phyloP scores from a whole-genome alignment of 2,113 vertebrate species.

The Jacana jacana region DNA sequence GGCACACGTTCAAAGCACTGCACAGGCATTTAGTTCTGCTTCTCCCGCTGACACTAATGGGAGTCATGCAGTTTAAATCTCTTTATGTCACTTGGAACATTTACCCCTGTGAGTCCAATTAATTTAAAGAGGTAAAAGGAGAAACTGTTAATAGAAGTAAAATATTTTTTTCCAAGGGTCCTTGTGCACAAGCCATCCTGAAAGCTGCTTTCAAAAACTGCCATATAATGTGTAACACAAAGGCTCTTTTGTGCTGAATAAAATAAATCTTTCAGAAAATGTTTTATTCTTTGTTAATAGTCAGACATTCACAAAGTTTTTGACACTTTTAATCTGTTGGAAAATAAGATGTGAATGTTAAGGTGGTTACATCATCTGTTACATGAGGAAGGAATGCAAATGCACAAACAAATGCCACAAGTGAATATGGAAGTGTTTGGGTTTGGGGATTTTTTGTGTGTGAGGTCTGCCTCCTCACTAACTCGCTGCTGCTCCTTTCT shows the following conservation, averaged over 20 bases:
- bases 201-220: not conserved
- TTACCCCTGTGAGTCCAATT: constrained; percentile 26
- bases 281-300: not conserved
- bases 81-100: constrained; percentile 33
- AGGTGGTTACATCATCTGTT: not conserved
- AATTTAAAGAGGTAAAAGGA: constrained; percentile 43
- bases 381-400: not conserved
- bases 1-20: not conserved
- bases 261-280: constrained; percentile 8
- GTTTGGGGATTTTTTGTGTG: not conserved
- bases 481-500: constrained; percentile 24
- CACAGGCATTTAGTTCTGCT: constrained; percentile 16
- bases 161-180: not conserved
- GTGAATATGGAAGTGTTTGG: not conserved
- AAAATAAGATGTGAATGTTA: not conserved
- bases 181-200: not conserved
- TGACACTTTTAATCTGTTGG: not conserved
- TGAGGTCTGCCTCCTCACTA: not conserved
- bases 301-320: not conserved
- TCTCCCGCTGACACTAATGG: constrained; percentile 58
- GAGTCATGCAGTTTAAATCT: constrained; percentile 48
- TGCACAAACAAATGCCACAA: not conserved
- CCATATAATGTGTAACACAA: not conserved
- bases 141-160: not conserved
- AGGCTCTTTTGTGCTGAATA: constrained; percentile 5